phyloP scores from a whole-genome alignment of 2,113 vertebrate genomes.

The Thryonomys swinderianus region DNA sequence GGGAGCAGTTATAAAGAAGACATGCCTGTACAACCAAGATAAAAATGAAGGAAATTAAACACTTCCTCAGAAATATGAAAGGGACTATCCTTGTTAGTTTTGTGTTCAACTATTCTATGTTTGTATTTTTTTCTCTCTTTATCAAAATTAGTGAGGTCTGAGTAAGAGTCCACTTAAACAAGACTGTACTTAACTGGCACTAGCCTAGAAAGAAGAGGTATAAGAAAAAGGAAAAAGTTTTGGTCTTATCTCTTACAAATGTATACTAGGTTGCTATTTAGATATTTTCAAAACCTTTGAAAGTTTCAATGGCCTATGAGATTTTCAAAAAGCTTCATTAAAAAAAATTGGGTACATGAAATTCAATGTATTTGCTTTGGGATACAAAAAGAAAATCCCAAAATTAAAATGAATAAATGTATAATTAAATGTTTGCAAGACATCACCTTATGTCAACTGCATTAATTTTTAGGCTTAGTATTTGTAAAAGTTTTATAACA shows the following conservation, averaged over 20 bases:
- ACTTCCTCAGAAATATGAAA: not conserved
- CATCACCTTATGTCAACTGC: constrained; percentile 38
- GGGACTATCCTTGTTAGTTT: not conserved
- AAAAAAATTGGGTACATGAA: constrained; percentile 39
- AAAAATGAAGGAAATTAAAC: not conserved
- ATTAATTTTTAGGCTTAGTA: constrained; percentile 65
- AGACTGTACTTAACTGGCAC: not conserved
- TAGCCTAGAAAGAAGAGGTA: constrained; percentile 29
- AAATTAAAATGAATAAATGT: constrained; percentile 65
- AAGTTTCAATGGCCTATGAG: constrained; percentile 20
- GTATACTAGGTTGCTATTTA: constrained; percentile 24
- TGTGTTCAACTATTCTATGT: not conserved
- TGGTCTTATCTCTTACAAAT: not conserved
- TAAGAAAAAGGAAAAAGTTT: not conserved
- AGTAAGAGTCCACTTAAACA: not conserved
- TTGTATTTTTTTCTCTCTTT: not conserved
- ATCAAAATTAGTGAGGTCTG: not conserved
- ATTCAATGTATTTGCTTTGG: constrained; percentile 50
- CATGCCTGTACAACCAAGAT: not conserved
- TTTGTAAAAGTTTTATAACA: constrained; percentile 64
- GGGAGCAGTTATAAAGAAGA: not conserved
- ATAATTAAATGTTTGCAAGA: constrained; percentile 68
- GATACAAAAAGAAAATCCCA: constrained; percentile 35
- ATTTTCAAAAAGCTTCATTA: constrained; percentile 11
- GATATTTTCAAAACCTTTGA: constrained; percentile 37